Percentiles rank a stretch among this genome's conserved stretches.
These are phyloP conservation scores for Zapornia atra DNA, from an alignment of 2,113 vertebrate species.

Conservation along the genomic window DNA sequence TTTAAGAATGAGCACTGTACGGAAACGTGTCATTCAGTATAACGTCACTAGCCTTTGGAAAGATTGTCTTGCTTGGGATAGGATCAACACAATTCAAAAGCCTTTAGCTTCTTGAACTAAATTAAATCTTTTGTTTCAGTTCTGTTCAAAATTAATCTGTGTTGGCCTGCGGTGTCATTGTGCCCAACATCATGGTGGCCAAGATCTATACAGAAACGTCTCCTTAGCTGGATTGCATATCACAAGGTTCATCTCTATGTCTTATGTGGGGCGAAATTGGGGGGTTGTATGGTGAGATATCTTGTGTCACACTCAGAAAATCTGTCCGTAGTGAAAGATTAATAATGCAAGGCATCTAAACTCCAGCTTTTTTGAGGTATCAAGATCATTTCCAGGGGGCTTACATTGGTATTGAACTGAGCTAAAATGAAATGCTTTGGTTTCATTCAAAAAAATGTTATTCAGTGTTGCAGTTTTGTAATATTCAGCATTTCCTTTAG, in stretches of 20 bases:
- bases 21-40: not conserved
- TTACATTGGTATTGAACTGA: not conserved
- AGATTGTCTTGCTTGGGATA: not conserved
- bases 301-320: not conserved
- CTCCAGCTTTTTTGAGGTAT: not conserved
- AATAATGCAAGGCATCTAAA: not conserved
- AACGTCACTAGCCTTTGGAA: not conserved
- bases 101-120: not conserved
- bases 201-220: not conserved
- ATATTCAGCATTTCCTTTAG: slow-evolving; percentile 37
- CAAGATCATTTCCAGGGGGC: not conserved
- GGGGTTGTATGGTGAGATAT: not conserved
- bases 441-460: slow-evolving; percentile 37
- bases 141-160: not conserved
- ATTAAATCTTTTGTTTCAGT: not conserved
- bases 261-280: not conserved
- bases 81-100: not conserved
- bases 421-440: not conserved
- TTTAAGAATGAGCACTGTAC: not conserved
- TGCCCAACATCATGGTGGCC: not conserved
- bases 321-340: not conserved
- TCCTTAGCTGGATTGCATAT: not conserved
- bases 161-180: not conserved
- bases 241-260: not conserved
- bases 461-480: slow-evolving; percentile 21